A percentile compares a stretch with the other conserved stretches of the same genome.
These are phyloP conservation scores for Megaptera novaeangliae DNA, from an alignment of 2,113 vertebrate genomes.

Conservation along the genomic window DNA sequence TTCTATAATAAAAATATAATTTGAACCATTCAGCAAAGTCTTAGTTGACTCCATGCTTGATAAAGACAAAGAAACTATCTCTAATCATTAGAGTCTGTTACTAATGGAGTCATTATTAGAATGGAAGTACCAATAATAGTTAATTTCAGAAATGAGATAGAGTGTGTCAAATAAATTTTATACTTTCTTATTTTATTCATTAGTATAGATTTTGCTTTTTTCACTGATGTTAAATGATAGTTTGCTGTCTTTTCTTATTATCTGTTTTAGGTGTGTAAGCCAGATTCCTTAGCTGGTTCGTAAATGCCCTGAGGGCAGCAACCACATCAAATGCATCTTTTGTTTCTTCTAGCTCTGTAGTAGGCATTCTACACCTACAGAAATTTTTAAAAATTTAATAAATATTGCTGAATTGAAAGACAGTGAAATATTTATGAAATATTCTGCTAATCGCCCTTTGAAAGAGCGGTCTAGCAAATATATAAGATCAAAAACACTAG, in stretches of 20 bases:
- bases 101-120: slow-evolving; percentile 34
- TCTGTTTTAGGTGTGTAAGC: neutral
- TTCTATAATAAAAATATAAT: neutral
- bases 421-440: neutral
- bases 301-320: neutral
- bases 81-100: slow-evolving; percentile 46
- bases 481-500: neutral
- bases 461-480: neutral
- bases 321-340: neutral
- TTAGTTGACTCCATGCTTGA: slow-evolving; percentile 33
- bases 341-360: neutral
- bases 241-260: neutral
- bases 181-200: neutral
- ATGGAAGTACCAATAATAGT: neutral
- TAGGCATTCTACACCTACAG: neutral
- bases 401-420: neutral
- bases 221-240: neutral
- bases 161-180: neutral
- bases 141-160: slow-evolving; percentile 51
- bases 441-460: neutral
- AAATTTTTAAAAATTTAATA: neutral
- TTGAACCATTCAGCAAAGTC: neutral
- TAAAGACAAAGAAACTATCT: slow-evolving; percentile 40
- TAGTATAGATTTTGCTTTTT: neutral
- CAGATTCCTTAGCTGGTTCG: neutral